Conservation (phyloP, 2,113 vertebrate species). For the Lamprotornis superbus region DNA sequence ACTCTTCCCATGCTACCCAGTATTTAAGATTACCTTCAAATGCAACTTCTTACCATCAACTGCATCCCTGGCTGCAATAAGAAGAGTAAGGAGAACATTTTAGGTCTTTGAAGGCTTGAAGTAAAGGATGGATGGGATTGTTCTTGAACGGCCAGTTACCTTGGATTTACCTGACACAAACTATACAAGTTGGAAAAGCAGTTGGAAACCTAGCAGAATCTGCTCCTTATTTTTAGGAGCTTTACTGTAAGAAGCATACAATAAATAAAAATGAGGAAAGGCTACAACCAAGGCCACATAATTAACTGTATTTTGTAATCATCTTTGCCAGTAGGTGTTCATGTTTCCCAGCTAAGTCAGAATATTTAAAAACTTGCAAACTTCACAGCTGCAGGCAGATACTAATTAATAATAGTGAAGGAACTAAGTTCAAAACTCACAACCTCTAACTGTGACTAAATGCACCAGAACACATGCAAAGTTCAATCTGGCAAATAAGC, state of each 20-base stretch:
- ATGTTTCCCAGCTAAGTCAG: neutral
- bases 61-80: neutral
- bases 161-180: neutral
- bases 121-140: neutral
- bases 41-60: neutral
- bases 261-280: neutral
- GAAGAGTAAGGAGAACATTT: neutral
- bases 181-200: neutral
- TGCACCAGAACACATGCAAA: neutral
- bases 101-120: neutral
- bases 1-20: neutral
- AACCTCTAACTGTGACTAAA: neutral
- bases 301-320: neutral
- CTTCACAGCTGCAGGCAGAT: neutral
- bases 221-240: neutral
- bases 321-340: neutral
- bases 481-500: neutral
- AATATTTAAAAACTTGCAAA: neutral
- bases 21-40: neutral
- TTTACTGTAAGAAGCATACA: neutral
- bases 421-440: neutral
- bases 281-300: neutral
- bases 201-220: neutral
- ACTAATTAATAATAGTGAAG: neutral
- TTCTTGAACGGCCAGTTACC: neutral